Base-by-base conservation (phyloP, 2,797 vertebrate genomes). In the Kryptolebias ocellatus region DNA sequence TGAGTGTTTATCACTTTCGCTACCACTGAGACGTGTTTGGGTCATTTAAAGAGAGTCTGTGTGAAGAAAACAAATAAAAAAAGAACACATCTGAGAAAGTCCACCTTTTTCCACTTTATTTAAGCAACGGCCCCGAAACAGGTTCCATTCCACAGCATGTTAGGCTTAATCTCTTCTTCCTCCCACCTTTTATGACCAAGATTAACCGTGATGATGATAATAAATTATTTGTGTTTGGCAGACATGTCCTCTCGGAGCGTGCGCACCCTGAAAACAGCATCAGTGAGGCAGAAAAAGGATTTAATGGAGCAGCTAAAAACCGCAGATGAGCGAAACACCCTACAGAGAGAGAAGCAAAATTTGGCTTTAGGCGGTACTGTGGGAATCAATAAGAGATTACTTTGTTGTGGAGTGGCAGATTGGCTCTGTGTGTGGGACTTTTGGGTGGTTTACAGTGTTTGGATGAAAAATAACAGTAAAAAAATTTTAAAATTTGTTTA, bases 201-300 rank as follows among this genome's bases (percentile, higher is more conserved):
- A 50, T 56, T 54, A 46, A 65, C 28, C 50, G 16, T 66, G 60
- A 49, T 63, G 53, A 46, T 64, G 52, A 62, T 66, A 51, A 60
- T 58, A 18, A 52, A 74, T 71, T 52, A 66, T 69, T 67, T 65
- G 34, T 54, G 29, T 72, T 68, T 78, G 66, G 51, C 66, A 74
- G 55, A 55, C 45, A 56, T 2, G 1, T 34, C 10, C 65, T 74
- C 44, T 46, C 2, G 12, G 53, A 49, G 50, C 29, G 28, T 29
- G 52, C 31, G 53, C 46, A 45, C 34, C 39, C 39, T 28, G 60
- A 79, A 69, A 60, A 51, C 39, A 34, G 8, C 27, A 74, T 70
- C 53, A 67, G 55, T 53, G 66, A 64, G 16, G 52, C 53, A 68
- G 28, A 64, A 69, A 73, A 56, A 63, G 24, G 29, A 34, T 60